Evolutionary conservation across 2,797 vertebrate species (phyloP).

Genomic region (Rhinoraja longicauda): DNA sequence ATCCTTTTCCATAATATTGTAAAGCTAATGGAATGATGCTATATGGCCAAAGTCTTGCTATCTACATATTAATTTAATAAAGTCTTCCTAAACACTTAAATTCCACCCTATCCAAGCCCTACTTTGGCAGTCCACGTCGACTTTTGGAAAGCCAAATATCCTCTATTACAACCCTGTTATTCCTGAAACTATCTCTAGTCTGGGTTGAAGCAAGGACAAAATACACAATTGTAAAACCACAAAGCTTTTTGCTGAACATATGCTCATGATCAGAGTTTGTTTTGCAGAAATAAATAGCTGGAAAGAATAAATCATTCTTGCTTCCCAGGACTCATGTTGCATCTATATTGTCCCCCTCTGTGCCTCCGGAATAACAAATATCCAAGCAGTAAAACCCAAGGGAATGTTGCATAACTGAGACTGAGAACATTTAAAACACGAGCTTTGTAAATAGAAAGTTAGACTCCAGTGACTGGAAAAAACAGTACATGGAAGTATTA

Average conservation of each 20-base stretch:
- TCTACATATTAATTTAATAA: too few relatives aligned
- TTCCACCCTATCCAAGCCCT: too few relatives aligned
- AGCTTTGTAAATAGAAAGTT: slow-evolving; percentile 10
- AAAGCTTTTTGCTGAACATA: background rate
- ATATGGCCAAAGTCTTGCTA: too few relatives aligned
- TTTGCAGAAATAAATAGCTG: background rate
- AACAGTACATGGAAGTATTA: slow-evolving; percentile 7
- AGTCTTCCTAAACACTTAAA: too few relatives aligned
- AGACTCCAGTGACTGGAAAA: background rate
- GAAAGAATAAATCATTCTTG: background rate
- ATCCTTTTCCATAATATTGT: too few relatives aligned
- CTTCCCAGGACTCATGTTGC: background rate
- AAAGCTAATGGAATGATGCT: too few relatives aligned
- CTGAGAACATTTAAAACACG: slow-evolving; percentile 6
- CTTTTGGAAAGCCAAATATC: too few relatives aligned
- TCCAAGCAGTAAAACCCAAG: background rate
- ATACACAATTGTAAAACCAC: background rate
- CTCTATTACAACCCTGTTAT: too few relatives aligned
- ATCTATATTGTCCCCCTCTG: background rate
- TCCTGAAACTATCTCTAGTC: too few relatives aligned
- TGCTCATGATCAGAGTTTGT: background rate
- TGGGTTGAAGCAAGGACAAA: too few relatives aligned
- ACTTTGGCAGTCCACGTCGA: too few relatives aligned
- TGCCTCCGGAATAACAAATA: slow-evolving; percentile 11
- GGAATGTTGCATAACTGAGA: background rate